Evolutionary conservation across 2,113 vertebrate genomes (phyloP).

Genomic region (Boulengerochromis microlepis): DNA sequence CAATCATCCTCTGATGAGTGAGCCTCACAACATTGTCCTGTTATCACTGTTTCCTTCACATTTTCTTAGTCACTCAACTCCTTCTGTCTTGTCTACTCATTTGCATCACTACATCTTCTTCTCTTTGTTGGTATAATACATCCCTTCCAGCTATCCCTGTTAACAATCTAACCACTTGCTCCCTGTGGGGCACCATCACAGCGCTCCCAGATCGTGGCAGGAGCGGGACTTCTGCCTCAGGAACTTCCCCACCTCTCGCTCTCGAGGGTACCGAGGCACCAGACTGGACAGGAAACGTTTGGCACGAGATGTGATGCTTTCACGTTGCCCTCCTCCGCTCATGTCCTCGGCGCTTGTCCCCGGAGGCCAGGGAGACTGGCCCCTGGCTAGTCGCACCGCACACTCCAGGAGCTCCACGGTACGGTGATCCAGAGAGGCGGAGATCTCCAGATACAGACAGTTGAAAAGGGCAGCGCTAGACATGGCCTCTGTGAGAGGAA

Average conservation of each 20-base stretch:
- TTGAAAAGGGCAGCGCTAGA: slow-evolving; percentile 78
- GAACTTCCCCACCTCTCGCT: slow-evolving; percentile 72
- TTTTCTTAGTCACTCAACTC: background rate
- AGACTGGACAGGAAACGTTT: slow-evolving; percentile 83
- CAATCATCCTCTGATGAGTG: background rate
- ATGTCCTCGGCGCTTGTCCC: slow-evolving; percentile 47
- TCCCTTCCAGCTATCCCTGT: background rate
- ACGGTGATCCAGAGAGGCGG: slow-evolving; percentile 82
- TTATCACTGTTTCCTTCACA: background rate
- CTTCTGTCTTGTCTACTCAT: background rate
- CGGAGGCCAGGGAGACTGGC: slow-evolving; percentile 66
- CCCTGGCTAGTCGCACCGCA: slow-evolving; percentile 75
- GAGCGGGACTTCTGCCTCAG: slow-evolving; percentile 85
- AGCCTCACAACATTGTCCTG: slow-evolving; percentile 1
- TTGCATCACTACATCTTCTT: background rate
- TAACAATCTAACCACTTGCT: background rate
- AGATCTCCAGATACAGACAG: slow-evolving; percentile 84
- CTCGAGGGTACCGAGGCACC: slow-evolving; percentile 74
- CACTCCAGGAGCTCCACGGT: slow-evolving; percentile 80
- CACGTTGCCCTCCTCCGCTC: slow-evolving; percentile 65
- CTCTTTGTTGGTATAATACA: background rate
- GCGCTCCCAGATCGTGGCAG: slow-evolving; percentile 81
- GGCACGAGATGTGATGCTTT: slow-evolving; percentile 82
- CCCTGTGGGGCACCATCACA: slow-evolving; percentile 30
- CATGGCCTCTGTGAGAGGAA: slow-evolving; percentile 73